phyloP scores from a whole-genome alignment of 2,797 vertebrate species.

The Lophotriccus pileatus region DNA sequence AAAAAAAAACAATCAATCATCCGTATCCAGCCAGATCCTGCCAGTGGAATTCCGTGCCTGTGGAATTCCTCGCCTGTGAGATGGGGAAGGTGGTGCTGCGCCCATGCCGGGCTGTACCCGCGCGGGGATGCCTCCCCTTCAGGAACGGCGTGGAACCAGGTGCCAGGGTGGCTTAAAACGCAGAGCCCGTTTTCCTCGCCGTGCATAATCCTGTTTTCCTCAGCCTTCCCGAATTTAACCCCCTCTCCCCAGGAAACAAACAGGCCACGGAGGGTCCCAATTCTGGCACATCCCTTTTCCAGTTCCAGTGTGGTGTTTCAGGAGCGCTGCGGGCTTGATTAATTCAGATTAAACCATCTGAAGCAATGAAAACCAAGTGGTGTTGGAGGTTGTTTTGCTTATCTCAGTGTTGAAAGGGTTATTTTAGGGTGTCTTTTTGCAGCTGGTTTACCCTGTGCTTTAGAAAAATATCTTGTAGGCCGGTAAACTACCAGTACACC shows the following conservation, averaged over 20 bases:
- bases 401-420: accelerated
- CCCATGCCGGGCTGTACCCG: background rate
- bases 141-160: accelerated
- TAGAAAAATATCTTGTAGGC: background rate
- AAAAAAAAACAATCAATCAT: background rate
- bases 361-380: accelerated
- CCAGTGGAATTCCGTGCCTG: no score
- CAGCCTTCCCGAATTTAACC: background rate
- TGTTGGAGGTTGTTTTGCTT: background rate
- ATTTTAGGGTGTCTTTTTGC: background rate
- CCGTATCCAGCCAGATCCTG: background rate
- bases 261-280: accelerated
- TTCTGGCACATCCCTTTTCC: no score
- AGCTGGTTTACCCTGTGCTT: background rate
- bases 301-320: accelerated
- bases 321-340: background rate
- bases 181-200: no score
- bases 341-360: accelerated
- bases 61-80: background rate
- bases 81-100: background rate
- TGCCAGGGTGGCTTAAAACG: background rate
- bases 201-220: accelerated
- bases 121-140: background rate
- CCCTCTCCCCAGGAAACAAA: accelerated
- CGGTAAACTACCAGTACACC: background rate